Conservation (phyloP, 2,113 vertebrate species). For the Solea senegalensis region DNA sequence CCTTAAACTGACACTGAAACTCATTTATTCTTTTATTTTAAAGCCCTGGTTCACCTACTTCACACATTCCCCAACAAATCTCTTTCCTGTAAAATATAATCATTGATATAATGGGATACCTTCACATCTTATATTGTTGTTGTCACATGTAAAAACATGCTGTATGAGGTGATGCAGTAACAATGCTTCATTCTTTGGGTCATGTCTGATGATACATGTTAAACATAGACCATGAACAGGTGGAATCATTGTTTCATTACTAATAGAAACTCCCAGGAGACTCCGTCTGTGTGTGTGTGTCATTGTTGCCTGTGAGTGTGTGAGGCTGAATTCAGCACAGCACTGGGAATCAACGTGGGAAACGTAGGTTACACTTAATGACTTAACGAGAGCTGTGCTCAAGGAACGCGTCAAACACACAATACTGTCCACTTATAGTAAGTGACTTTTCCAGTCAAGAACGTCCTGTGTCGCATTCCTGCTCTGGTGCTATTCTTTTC, state of each 20-base stretch:
- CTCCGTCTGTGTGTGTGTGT: conserved; percentile 1
- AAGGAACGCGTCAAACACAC: conserved; percentile 9
- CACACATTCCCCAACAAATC: no score
- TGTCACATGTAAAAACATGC: not conserved
- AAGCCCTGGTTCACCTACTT: no score
- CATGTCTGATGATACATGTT: not conserved
- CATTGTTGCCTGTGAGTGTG: conserved; percentile 11
- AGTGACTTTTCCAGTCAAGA: not conserved
- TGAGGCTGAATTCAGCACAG: not conserved
- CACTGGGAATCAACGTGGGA: not conserved
- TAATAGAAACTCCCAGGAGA: conserved; percentile 3
- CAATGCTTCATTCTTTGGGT: conserved; percentile 1
- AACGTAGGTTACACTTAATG: conserved; percentile 5
- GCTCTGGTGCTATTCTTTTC: no score
- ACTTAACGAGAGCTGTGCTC: not conserved
- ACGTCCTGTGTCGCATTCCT: conserved; percentile 20
- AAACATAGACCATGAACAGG: conserved; percentile 8
- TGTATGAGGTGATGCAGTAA: conserved; percentile 4
- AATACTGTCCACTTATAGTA: conserved; percentile 22
- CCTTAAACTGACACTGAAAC: no score
- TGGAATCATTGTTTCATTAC: conserved; percentile 19
- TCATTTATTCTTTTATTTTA: no score
- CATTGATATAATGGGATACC: conserved; percentile 3
- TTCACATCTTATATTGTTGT: not conserved
- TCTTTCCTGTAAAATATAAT: not conserved